Percentiles rank a stretch among this genome's conserved stretches.
These are phyloP conservation scores for Macrobrachium nipponense DNA, from an alignment of 1,140 invertebrate genomes.

Conservation along the genomic window DNA sequence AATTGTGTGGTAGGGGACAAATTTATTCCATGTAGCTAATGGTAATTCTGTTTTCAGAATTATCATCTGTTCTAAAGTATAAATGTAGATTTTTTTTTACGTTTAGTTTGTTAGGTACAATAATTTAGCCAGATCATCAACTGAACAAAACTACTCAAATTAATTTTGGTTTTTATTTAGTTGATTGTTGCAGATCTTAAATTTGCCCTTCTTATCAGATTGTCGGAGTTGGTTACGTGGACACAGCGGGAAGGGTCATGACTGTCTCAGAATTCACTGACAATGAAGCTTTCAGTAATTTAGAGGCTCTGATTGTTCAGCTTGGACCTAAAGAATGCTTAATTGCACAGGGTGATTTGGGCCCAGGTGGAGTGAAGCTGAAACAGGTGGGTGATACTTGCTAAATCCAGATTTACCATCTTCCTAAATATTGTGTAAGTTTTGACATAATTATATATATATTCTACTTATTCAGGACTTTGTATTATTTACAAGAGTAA, in stretches of 20 bases:
- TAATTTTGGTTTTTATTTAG: too few species aligned
- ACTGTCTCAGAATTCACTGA: slow-evolving; percentile 88
- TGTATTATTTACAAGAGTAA: too few species aligned
- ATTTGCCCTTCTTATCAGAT: slow-evolving; percentile 68
- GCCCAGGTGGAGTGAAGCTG: slow-evolving; percentile 65
- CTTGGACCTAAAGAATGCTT: slow-evolving; percentile 85
- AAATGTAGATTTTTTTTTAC: too few species aligned
- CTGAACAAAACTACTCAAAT: too few species aligned
- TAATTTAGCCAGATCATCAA: too few species aligned
- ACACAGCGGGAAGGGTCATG: slow-evolving; percentile 79
- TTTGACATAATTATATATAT: too few species aligned
- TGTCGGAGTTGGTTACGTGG: slow-evolving; percentile 82
- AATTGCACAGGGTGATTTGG: slow-evolving; percentile 65
- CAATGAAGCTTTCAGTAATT: slow-evolving; percentile 86
- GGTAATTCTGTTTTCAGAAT: too few species aligned
- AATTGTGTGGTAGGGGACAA: too few species aligned
- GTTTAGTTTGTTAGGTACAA: too few species aligned
- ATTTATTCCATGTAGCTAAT: too few species aligned
- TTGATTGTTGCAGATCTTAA: background rate
- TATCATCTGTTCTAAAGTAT: too few species aligned
- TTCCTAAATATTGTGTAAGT: background rate
- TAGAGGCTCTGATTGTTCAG: slow-evolving; percentile 90
- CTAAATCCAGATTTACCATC: background rate
- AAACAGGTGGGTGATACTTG: slow-evolving; percentile 35
- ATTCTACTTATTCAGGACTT: too few species aligned